Conservation (phyloP, 1,140 invertebrate species). For the Drosophila bocki region DNA sequence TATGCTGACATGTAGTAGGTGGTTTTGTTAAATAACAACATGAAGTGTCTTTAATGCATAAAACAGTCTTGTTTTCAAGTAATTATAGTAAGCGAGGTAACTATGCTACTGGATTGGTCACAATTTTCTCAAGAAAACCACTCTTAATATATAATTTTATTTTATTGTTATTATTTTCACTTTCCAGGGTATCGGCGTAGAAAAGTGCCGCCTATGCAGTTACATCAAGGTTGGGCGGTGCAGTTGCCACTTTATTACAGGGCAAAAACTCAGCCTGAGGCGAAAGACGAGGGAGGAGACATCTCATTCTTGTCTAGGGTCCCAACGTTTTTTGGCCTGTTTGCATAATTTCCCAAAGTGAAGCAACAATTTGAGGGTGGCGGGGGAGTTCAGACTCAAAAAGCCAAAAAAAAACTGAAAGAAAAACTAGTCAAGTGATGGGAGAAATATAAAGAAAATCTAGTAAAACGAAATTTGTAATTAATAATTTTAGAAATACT, state of each 20-base stretch:
- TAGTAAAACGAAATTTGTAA: not conserved
- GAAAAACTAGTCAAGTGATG: not conserved
- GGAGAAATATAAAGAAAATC: not conserved
- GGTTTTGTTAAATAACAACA: not conserved
- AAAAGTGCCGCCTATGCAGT: constrained; percentile 73
- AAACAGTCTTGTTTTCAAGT: not conserved
- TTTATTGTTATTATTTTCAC: not conserved
- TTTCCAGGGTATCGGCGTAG: constrained; percentile 32
- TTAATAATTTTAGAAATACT: too few relatives aligned
- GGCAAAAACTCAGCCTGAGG: constrained; percentile 39
- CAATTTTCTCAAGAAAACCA: not conserved
- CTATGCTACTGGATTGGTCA: too few relatives aligned
- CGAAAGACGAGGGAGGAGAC: constrained; percentile 29
- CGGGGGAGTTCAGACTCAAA: too few relatives aligned
- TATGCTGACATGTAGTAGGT: constrained; percentile 5
- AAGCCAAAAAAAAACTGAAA: not conserved
- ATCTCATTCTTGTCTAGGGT: constrained; percentile 40
- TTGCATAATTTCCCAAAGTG: constrained; percentile 71
- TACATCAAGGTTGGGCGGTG: constrained; percentile 16
- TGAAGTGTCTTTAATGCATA: not conserved
- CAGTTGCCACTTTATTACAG: constrained; percentile 68
- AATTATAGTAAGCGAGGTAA: not conserved
- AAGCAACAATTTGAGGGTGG: constrained; percentile 67
- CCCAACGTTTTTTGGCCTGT: constrained; percentile 48
- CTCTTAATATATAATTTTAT: not conserved